A percentile compares a stretch with the other conserved stretches of the same genome.
Conservation (phyloP, 2,113 vertebrate species). For the Stegastes partitus region DNA sequence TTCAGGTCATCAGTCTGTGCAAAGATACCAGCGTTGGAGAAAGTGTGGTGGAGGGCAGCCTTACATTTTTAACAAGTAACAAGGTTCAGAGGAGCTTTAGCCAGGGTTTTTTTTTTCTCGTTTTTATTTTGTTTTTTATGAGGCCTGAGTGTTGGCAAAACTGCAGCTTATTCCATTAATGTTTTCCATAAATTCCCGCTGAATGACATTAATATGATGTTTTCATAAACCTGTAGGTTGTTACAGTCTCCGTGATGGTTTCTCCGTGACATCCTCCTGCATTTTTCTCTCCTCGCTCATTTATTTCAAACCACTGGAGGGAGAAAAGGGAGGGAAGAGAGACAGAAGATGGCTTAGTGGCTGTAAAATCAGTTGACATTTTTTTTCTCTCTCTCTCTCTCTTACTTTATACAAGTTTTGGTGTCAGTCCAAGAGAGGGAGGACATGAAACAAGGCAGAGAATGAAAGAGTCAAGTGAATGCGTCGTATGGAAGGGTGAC, state of each 20-base stretch:
- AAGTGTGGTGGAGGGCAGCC: background rate
- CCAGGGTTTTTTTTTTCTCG: constrained; percentile 86
- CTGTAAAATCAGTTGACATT: constrained; percentile 59
- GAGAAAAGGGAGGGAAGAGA: constrained; percentile 41
- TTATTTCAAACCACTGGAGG: constrained; percentile 59
- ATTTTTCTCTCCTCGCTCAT: constrained; percentile 24
- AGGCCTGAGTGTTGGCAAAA: constrained; percentile 21
- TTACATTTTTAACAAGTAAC: background rate
- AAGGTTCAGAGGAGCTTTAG: constrained; percentile 17
- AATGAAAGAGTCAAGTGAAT: constrained; percentile 61
- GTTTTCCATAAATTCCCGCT: constrained; percentile 42
- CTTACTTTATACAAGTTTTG: constrained; percentile 58
- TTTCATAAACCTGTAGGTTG: constrained; percentile 49
- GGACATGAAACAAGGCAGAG: constrained; percentile 57
- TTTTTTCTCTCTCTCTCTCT: constrained; percentile 19
- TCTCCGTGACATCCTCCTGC: constrained; percentile 22
- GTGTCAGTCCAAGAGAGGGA: constrained; percentile 47
- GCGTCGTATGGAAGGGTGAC: constrained; percentile 56
- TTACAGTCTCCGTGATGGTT: constrained; percentile 17
- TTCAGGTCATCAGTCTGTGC: constrained; percentile 27
- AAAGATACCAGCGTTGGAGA: constrained; percentile 23
- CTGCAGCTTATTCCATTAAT: constrained; percentile 34
- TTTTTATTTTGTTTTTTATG: constrained; percentile 80
- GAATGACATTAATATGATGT: constrained; percentile 46
- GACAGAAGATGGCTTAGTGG: constrained; percentile 45